Conservation (phyloP, 2,113 vertebrate species). For the Dolichallabes microphthalmus region DNA sequence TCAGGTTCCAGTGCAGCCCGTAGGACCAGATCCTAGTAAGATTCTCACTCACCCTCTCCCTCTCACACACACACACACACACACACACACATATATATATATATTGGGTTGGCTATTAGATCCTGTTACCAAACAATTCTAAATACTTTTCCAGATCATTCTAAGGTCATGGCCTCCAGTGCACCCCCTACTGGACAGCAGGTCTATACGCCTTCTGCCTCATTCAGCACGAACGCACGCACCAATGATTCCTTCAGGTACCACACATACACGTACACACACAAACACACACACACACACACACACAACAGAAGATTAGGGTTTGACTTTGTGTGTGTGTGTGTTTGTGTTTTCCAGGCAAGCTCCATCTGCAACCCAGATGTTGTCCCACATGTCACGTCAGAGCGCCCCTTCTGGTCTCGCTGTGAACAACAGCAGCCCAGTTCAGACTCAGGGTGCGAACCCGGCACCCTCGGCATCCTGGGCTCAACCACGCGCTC, state of each 20-base stretch:
- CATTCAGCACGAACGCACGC: constrained; percentile 73
- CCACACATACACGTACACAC: not conserved
- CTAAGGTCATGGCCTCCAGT: constrained; percentile 79
- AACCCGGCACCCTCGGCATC: constrained; percentile 57
- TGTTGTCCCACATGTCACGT: constrained; percentile 87
- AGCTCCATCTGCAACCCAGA: constrained; percentile 78
- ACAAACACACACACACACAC: not conserved
- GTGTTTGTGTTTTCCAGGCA: constrained; percentile 60
- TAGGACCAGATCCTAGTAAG: constrained; percentile 80
- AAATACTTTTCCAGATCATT: constrained; percentile 73
- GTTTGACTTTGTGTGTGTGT: not conserved
- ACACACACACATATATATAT: not conserved
- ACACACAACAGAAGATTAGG: not conserved
- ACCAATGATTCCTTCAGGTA: constrained; percentile 85
- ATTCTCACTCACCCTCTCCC: not conserved
- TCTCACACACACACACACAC: constrained; percentile 19
- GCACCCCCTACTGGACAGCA: constrained; percentile 75
- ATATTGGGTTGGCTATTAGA: not conserved
- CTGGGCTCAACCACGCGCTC: constrained; percentile 74
- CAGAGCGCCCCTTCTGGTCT: constrained; percentile 70
- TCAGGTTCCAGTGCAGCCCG: constrained; percentile 81
- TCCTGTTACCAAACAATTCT: not conserved
- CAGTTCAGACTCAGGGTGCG: constrained; percentile 57
- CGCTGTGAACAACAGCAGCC: constrained; percentile 61
- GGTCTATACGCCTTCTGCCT: constrained; percentile 79